These are phyloP conservation scores for Mya arenaria DNA, from an alignment of 1,140 invertebrate genomes.

Conservation along the genomic window DNA sequence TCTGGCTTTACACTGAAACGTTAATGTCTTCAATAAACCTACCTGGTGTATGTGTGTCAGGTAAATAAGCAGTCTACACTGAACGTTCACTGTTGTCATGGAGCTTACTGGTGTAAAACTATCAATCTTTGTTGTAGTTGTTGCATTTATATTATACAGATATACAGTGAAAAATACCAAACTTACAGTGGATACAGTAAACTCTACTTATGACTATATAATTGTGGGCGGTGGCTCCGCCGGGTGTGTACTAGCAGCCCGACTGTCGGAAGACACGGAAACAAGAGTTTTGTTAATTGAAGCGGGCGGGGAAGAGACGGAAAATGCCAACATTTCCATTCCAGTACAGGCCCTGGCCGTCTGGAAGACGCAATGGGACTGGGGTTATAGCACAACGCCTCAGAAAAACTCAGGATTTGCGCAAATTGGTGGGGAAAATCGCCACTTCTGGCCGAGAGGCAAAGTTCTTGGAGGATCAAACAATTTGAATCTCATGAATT, in stretches of 20 bases:
- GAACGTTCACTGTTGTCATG: too few species aligned
- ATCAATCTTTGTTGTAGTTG: too few species aligned
- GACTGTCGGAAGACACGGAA: constrained; percentile 88
- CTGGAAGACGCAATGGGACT: constrained; percentile 85
- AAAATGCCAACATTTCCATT: constrained; percentile 87
- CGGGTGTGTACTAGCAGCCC: constrained; percentile 94
- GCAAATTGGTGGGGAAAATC: background rate
- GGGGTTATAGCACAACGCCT: constrained; percentile 95
- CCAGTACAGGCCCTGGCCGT: constrained; percentile 46
- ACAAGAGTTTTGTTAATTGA: constrained; percentile 92
- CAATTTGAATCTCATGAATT: too few species aligned
- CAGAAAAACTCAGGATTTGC: constrained; percentile 79
- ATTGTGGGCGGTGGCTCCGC: constrained; percentile 94
- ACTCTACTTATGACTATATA: background rate
- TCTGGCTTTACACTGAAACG: too few species aligned
- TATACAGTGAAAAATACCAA: too few species aligned
- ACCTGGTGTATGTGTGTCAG: too few species aligned
- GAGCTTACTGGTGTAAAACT: too few species aligned
- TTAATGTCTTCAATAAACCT: too few species aligned
- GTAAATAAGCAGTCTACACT: too few species aligned
- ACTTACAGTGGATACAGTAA: background rate
- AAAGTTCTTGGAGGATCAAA: background rate
- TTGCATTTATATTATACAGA: too few species aligned
- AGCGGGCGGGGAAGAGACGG: constrained; percentile 94
- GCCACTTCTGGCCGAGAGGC: background rate